Evolutionary conservation across 2,113 vertebrate genomes (phyloP).

Genomic region (Ovis aries): DNA sequence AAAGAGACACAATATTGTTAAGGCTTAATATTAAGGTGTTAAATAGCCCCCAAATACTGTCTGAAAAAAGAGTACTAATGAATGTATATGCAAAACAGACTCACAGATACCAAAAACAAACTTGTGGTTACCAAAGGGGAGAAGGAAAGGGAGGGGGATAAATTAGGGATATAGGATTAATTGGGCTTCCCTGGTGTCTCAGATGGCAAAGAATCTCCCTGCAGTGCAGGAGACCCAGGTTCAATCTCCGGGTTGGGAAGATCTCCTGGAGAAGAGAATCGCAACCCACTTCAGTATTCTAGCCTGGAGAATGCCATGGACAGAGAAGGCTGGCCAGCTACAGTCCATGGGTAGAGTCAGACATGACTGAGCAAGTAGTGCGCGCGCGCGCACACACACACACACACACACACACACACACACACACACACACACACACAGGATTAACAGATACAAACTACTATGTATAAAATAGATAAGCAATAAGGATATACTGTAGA

Average conservation of each 20-base stretch:
- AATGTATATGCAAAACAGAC: neutral
- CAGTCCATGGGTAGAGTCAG: neutral
- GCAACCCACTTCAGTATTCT: neutral
- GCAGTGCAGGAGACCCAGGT: neutral
- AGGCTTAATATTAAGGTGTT: neutral
- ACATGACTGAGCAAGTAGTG: neutral
- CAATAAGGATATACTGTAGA: neutral
- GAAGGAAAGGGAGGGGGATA: neutral
- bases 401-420: too few species aligned
- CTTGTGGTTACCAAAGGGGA: neutral
- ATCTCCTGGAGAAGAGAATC: neutral
- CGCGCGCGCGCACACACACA: fast-evolving
- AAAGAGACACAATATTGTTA: neutral
- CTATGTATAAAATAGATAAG: neutral
- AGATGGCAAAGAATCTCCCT: neutral
- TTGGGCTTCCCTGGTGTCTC: neutral
- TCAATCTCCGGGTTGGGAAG: neutral
- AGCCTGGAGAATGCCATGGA: neutral
- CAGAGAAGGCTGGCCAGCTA: neutral
- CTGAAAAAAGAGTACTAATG: neutral
- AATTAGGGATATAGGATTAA: neutral
- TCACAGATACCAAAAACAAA: neutral
- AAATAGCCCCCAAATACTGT: neutral
- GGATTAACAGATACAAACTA: neutral
- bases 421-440: neutral